These are phyloP conservation scores for Sussaba pulchella DNA, from an alignment of 2,888 invertebrate species.

Conservation along the genomic window DNA sequence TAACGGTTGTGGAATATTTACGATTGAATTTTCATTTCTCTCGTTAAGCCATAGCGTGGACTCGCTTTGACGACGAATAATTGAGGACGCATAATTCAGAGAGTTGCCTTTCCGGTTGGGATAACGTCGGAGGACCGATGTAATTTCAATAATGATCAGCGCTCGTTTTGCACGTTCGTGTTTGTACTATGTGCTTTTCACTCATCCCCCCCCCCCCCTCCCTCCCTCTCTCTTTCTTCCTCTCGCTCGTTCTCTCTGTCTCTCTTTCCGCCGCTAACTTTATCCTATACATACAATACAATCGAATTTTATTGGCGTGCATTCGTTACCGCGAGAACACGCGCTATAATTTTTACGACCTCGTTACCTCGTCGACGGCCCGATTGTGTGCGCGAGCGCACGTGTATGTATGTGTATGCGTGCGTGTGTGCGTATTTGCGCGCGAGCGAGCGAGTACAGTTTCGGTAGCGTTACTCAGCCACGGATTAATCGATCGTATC, in stretches of 20 bases:
- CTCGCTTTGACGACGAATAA: conserved; percentile 50
- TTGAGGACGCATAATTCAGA: conserved; percentile 45
- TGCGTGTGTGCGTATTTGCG: not conserved
- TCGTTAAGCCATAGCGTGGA: conserved; percentile 37
- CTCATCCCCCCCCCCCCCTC: not conserved
- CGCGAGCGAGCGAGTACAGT: not conserved
- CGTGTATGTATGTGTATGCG: too few species aligned
- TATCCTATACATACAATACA: conserved; percentile 21
- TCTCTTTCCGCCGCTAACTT: conserved; percentile 1
- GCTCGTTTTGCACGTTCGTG: not conserved
- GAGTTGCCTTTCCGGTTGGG: not conserved
- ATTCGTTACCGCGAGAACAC: conserved; percentile 57
- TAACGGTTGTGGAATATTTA: conserved; percentile 36
- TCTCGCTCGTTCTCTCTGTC: too few species aligned
- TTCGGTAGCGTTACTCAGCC: conserved; percentile 41
- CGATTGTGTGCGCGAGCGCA: not conserved
- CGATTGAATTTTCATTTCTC: conserved; percentile 50
- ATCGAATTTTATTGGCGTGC: conserved; percentile 60
- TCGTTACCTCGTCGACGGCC: conserved; percentile 48
- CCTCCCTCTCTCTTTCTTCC: too few species aligned
- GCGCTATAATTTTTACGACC: conserved; percentile 65
- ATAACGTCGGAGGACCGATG: conserved; percentile 24
- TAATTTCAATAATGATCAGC: conserved; percentile 54
- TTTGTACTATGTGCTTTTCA: not conserved
- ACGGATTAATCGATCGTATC: conserved; percentile 67